Evolutionary conservation across 1,140 invertebrate genomes (phyloP), one percentile per base, ranked within the genome.

Genomic region (Heliconius melpomene): DNA sequence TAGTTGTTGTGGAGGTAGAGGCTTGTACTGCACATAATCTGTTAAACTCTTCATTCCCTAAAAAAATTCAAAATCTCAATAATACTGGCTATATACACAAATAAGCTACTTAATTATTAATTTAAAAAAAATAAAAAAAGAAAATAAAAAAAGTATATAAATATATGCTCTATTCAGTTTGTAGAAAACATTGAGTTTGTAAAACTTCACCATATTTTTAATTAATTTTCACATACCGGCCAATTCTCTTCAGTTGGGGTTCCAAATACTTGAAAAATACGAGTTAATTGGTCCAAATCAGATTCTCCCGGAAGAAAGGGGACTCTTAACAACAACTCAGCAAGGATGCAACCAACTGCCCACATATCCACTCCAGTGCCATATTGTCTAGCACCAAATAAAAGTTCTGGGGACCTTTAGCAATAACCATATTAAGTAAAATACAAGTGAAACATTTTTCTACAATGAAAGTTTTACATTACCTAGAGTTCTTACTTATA

Each of bases 311-410:
- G 98, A 73, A 99, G 95, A 86, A 99, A 98, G 3, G 99, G 99
- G 18, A 97, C 96, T 85, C 99, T 95, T 16, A 99, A 95, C 74
- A 99, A 93, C 20, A 99, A 95, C 95, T 99, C 99, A 1, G 98
- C 99, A 81, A 99, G 90, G 90, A 99, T 99, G 93, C 99, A 99
- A 8, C 99, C 99, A 16, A 99, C 96, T 20, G 99, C 98, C 99
- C 99, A 99, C 95, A 99, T 99, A 89, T 99, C 99, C n/a, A 99
- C 97, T 8, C 98, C 98, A 75, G 97, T 98, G 11, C 98, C 97
- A 95, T 99, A 99, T 89, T 98, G 97, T 72, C 98, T 95, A 2
- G 99, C 98, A 66, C 99, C 99, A 95, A 98, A 99, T 18, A 99
- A 95, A 16, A 99, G 94, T 94, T 99, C 99, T 20, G 99, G 99